These are phyloP conservation scores for Takifugu rubripes DNA, from an alignment of 2,797 vertebrate species.

Conservation along the genomic window DNA sequence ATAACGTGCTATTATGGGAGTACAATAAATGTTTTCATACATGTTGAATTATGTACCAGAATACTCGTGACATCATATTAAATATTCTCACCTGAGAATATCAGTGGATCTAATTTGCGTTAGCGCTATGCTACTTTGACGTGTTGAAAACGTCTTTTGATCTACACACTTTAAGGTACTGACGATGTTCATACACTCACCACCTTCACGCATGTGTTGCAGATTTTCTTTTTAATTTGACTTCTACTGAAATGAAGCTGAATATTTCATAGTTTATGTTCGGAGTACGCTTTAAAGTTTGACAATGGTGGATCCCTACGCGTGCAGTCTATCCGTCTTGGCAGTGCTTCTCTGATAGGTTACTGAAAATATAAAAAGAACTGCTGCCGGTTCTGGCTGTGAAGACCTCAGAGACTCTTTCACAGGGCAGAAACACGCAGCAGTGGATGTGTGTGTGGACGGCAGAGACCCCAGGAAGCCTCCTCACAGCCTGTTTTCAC, in stretches of 20 bases:
- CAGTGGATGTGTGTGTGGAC: constrained; percentile 35
- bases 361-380: no score
- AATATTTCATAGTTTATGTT: no score
- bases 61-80: constrained; percentile 16
- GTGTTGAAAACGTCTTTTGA: constrained; percentile 37
- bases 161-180: background rate
- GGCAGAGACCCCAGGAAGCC: background rate
- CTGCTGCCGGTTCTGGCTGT: constrained; percentile 36
- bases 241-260: no score
- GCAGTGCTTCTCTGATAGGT: constrained; percentile 41
- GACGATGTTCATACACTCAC: no score
- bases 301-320: no score
- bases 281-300: no score
- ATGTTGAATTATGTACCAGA: constrained; percentile 1
- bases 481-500: constrained; percentile 32
- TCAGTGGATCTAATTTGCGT: background rate
- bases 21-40: constrained; percentile 30
- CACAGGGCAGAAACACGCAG: constrained; percentile 79
- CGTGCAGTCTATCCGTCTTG: constrained; percentile 6
- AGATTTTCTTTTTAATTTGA: no score
- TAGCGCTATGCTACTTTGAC: constrained; percentile 6
- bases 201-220: no score
- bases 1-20: constrained; percentile 23
- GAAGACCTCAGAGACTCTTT: constrained; percentile 66
- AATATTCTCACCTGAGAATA: background rate